Evolutionary conservation across 2,888 invertebrate species (phyloP).

Genomic region (Drosophila kokeensis): DNA sequence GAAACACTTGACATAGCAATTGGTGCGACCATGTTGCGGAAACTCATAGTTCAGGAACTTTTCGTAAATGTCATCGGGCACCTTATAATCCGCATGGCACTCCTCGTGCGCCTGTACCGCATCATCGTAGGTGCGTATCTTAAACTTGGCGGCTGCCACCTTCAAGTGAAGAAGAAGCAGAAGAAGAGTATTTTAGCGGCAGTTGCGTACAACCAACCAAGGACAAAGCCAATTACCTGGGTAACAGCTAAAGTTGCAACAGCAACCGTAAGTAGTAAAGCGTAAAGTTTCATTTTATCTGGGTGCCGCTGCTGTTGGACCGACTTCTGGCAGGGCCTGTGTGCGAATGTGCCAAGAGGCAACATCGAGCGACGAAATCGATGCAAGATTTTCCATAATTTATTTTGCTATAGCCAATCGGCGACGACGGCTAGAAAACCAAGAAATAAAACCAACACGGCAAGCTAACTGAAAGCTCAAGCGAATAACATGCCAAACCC

Average conservation of each 20-base stretch:
- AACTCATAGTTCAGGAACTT: conserved; percentile 81
- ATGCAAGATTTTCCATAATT: conserved; percentile 68
- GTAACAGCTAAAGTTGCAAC: conserved; percentile 52
- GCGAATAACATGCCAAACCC: conserved; percentile 73
- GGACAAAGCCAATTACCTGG: conserved; percentile 65
- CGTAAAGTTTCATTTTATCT: conserved; percentile 72
- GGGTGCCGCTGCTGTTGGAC: conserved; percentile 38
- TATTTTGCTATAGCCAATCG: conserved; percentile 56
- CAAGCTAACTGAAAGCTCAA: conserved; percentile 22
- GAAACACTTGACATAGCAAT: conserved; percentile 83
- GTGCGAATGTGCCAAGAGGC: conserved; percentile 67
- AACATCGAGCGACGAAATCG: conserved; percentile 61
- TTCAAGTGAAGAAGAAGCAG: conserved; percentile 13
- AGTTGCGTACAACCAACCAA: not conserved
- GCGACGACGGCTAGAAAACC: conserved; percentile 36
- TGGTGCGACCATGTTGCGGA: conserved; percentile 80
- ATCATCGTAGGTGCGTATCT: conserved; percentile 78
- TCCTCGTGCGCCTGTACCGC: conserved; percentile 78
- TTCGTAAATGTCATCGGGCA: conserved; percentile 82
- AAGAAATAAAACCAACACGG: conserved; percentile 17
- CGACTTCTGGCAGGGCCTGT: conserved; percentile 67
- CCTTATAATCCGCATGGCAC: conserved; percentile 72
- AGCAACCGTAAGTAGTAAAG: conserved; percentile 58
- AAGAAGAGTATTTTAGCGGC: not conserved
- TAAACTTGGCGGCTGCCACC: conserved; percentile 69